A percentile compares a stretch with the other conserved stretches of the same genome.
phyloP scores from a whole-genome alignment of 2,113 vertebrate species.

The Bos javanicus region DNA sequence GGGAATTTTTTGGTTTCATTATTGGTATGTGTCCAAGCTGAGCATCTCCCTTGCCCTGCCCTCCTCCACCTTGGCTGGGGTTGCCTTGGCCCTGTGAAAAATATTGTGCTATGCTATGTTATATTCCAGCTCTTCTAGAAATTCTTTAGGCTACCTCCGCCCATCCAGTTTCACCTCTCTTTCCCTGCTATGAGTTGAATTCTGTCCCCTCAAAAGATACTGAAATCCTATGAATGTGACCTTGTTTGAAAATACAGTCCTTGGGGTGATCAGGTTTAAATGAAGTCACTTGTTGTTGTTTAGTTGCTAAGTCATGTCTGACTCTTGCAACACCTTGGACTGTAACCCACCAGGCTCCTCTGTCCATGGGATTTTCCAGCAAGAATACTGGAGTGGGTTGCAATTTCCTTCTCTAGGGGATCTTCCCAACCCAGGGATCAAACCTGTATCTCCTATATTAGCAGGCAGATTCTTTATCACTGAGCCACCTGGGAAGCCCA shows the following conservation, averaged over 20 bases:
- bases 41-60: background rate
- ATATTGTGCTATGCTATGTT: background rate
- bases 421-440: background rate
- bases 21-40: background rate
- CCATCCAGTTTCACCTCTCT: background rate
- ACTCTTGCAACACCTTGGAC: background rate
- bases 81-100: background rate
- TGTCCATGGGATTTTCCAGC: background rate
- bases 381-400: background rate
- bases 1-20: background rate
- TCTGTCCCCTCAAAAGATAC: background rate
- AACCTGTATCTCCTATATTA: background rate
- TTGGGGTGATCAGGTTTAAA: slow-evolving; percentile 10
- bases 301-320: background rate
- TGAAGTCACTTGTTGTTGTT: background rate
- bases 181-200: background rate
- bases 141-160: background rate
- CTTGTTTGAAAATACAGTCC: background rate
- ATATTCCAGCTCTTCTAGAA: background rate
- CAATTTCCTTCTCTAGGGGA: background rate
- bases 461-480: background rate
- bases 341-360: background rate
- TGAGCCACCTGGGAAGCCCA: background rate
- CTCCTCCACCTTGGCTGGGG: background rate
- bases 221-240: background rate